These are phyloP conservation scores for Arrhopalites spinosus DNA, from an alignment of 2,888 invertebrate genomes.

Conservation along the genomic window DNA sequence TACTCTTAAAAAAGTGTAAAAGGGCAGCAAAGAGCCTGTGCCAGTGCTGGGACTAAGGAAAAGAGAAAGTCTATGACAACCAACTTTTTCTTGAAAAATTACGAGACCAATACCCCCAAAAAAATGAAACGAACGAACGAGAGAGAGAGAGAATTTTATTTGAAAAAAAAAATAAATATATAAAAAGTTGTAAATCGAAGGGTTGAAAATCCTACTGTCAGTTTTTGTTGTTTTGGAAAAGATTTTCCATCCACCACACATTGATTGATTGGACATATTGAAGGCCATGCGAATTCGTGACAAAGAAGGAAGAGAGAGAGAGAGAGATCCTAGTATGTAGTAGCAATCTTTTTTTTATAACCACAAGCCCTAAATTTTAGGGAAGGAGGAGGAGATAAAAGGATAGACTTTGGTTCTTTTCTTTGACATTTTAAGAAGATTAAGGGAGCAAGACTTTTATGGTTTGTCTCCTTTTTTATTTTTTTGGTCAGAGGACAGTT, in stretches of 20 bases:
- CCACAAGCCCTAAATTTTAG: slow-evolving; percentile 40
- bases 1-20: background rate
- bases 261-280: slow-evolving; percentile 37
- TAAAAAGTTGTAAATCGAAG: slow-evolving; percentile 38
- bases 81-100: slow-evolving; percentile 29
- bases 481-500: slow-evolving; percentile 29
- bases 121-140: slow-evolving; percentile 1
- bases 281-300: slow-evolving; percentile 38
- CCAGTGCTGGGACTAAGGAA: background rate
- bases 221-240: slow-evolving; percentile 39
- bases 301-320: slow-evolving; percentile 16
- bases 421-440: too few species aligned
- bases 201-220: slow-evolving; percentile 45
- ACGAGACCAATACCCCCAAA: slow-evolving; percentile 11
- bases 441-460: too few species aligned
- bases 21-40: background rate
- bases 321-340: slow-evolving; percentile 39
- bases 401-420: background rate
- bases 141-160: slow-evolving; percentile 9
- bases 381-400: slow-evolving; percentile 21
- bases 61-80: slow-evolving; percentile 30
- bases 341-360: slow-evolving; percentile 31
- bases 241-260: slow-evolving; percentile 23
- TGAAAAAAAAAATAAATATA: slow-evolving; percentile 1
- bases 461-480: too few species aligned